These are phyloP conservation scores for Octopus sinensis DNA, from an alignment of 1,140 invertebrate genomes.

Conservation along the genomic window DNA sequence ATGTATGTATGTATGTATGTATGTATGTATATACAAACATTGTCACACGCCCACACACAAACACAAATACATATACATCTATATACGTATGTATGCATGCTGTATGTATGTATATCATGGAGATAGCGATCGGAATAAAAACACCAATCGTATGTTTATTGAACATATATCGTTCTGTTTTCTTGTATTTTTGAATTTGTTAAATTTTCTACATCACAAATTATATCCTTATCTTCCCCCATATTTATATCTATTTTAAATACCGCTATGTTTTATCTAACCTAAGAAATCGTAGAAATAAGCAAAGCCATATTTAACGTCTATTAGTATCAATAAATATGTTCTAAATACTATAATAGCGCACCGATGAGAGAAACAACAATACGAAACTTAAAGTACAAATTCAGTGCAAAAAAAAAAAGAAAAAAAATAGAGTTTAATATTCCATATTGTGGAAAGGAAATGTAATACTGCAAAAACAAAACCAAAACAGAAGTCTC, in stretches of 20 bases:
- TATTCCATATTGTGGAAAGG: neutral
- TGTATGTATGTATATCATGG: no score
- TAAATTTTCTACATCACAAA: no score
- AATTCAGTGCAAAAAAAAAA: neutral
- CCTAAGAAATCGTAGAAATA: neutral
- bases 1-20: no score
- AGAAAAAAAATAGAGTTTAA: constrained; percentile 9
- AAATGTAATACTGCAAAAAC: neutral
- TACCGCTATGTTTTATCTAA: neutral
- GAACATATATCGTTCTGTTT: no score
- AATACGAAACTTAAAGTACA: neutral
- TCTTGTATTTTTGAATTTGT: no score
- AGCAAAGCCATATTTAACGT: neutral
- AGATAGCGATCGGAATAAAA: no score
- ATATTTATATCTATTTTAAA: neutral
- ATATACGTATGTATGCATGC: no score
- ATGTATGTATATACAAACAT: no score
- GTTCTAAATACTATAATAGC: neutral
- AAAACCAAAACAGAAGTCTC: neutral
- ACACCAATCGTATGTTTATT: no score
- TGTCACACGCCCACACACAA: no score
- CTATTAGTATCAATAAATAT: neutral
- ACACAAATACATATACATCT: no score
- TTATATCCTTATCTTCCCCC: no score
- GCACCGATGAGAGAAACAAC: neutral